Evolutionary conservation across 2,888 invertebrate genomes (phyloP).

Genomic region (Polia nebulosa): DNA sequence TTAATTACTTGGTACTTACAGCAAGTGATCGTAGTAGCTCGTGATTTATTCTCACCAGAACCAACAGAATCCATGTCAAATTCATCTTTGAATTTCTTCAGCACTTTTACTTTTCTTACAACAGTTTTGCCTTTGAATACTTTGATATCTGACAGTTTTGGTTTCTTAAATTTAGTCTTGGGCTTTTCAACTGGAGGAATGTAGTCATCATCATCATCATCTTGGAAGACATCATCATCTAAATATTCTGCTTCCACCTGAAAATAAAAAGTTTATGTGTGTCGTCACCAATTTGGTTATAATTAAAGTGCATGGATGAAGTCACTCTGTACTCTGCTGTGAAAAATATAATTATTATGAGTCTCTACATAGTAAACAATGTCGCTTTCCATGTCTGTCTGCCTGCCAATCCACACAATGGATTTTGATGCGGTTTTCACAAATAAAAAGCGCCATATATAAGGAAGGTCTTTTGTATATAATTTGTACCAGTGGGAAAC

Average conservation of each 20-base stretch:
- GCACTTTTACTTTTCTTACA: slow-evolving; percentile 82
- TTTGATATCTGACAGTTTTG: slow-evolving; percentile 84
- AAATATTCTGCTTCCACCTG: slow-evolving; percentile 84
- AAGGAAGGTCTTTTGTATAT: too few species aligned
- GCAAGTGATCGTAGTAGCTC: slow-evolving; percentile 86
- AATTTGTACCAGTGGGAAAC: too few species aligned
- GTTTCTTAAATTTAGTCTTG: slow-evolving; percentile 84
- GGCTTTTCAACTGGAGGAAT: slow-evolving; percentile 81
- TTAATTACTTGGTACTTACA: slow-evolving; percentile 77
- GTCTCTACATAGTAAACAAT: too few species aligned
- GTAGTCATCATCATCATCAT: slow-evolving; percentile 86
- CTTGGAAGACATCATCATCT: slow-evolving; percentile 85
- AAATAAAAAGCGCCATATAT: too few species aligned
- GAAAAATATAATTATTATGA: too few species aligned
- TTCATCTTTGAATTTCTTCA: slow-evolving; percentile 80
- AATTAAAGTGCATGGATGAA: neutral
- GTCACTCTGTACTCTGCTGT: too few species aligned
- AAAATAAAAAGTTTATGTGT: slow-evolving; percentile 9
- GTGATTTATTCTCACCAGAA: slow-evolving; percentile 73
- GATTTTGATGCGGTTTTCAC: too few species aligned
- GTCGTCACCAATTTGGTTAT: neutral
- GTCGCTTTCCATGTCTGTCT: neutral
- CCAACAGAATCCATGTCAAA: slow-evolving; percentile 59
- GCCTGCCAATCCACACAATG: too few species aligned
- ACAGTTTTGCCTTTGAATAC: slow-evolving; percentile 85